Conservation (phyloP, 2,888 invertebrate genomes). For the Parascotia fuliginaria region DNA sequence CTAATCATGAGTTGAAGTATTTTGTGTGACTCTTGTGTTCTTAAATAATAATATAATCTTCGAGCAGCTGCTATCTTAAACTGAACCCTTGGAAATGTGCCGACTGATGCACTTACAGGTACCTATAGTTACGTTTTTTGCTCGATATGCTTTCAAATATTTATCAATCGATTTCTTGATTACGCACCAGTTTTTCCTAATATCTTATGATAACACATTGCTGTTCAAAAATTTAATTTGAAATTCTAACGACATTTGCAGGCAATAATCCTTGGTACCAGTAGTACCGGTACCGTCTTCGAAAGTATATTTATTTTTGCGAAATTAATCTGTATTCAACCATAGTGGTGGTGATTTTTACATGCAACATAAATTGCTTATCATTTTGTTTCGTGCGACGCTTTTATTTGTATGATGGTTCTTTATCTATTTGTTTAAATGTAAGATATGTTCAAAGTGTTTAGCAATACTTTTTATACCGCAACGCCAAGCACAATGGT, state of each 20-base stretch:
- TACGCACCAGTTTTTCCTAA: no score
- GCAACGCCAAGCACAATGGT: conserved; percentile 61
- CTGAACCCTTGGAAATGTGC: conserved; percentile 17
- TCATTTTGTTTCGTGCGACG: conserved; percentile 1
- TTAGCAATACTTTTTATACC: conserved; percentile 53
- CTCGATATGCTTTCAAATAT: no score
- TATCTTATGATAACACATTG: no score
- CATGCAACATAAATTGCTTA: neutral
- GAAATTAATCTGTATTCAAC: conserved; percentile 19
- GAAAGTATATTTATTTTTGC: conserved; percentile 15
- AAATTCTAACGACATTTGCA: conserved; percentile 40
- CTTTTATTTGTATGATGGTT: neutral
- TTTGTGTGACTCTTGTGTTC: no score
- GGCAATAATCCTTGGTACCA: conserved; percentile 11
- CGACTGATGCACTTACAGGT: conserved; percentile 33
- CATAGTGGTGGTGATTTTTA: conserved; percentile 5
- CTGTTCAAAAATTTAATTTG: conserved; percentile 40
- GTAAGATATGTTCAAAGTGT: conserved; percentile 34
- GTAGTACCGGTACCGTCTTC: conserved; percentile 8
- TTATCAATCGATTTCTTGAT: no score
- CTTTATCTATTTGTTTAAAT: conserved; percentile 22
- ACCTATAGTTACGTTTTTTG: neutral
- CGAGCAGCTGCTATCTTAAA: no score
- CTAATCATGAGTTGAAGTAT: conserved; percentile 5
- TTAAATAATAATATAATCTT: no score